Conservation (phyloP, 2,888 invertebrate genomes). For the Lepeophtheirus nordmannii region DNA sequence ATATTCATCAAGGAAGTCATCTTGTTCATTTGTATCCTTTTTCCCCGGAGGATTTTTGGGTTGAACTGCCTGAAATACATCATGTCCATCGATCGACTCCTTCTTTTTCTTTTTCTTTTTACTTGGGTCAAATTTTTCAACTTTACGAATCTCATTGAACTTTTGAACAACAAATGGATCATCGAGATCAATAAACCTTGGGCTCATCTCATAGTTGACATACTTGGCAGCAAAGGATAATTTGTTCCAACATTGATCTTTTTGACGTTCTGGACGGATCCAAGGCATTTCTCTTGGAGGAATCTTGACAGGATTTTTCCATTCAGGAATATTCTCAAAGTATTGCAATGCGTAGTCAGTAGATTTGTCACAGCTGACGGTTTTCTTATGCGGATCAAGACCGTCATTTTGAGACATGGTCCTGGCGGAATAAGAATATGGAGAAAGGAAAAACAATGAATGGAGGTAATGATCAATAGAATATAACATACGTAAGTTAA, state of each 20-base stretch:
- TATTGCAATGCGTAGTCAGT: slow-evolving; percentile 2
- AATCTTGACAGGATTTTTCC: neutral
- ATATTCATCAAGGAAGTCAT: slow-evolving; percentile 12
- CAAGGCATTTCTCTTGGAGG: neutral
- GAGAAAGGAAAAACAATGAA: neutral
- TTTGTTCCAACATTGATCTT: neutral
- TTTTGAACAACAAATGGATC: slow-evolving; percentile 8
- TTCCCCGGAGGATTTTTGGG: slow-evolving; percentile 12
- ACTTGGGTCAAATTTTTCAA: neutral
- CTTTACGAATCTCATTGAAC: neutral
- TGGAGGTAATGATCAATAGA: neutral
- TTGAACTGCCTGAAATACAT: neutral
- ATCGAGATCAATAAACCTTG: neutral
- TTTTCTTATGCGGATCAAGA: neutral
- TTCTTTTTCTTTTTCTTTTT: neutral
- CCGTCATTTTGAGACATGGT: neutral
- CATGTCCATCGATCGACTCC: neutral
- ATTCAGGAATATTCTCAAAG: slow-evolving; percentile 1
- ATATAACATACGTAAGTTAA: neutral
- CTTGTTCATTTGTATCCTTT: slow-evolving; percentile 9
- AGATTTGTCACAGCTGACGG: neutral
- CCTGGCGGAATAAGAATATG: neutral
- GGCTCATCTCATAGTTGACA: neutral
- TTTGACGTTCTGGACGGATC: neutral
- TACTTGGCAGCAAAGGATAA: neutral